These are phyloP conservation scores for Tricholaema leucomelas DNA, from an alignment of 2,113 vertebrate genomes.

Conservation along the genomic window DNA sequence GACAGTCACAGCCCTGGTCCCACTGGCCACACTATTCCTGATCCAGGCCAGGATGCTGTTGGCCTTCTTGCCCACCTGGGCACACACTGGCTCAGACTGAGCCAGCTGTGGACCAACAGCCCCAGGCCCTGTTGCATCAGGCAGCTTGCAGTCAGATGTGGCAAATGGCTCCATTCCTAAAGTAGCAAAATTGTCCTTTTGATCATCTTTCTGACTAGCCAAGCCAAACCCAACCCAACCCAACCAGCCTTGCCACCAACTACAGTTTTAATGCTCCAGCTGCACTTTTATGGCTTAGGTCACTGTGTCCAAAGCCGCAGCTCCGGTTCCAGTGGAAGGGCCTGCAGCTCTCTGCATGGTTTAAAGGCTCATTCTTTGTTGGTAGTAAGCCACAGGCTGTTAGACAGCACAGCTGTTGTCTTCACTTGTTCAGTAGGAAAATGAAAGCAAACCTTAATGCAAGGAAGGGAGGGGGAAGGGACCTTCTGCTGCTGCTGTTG, in stretches of 20 bases:
- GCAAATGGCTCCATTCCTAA: not conserved
- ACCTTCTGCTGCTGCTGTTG: not conserved
- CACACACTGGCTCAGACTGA: no score
- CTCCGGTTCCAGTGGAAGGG: conserved; percentile 14
- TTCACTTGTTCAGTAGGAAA: conserved; percentile 31
- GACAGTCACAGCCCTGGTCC: no score
- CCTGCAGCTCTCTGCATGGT: not conserved
- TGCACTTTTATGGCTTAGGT: conserved; percentile 29
- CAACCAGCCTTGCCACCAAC: not conserved
- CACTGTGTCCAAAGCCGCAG: conserved; percentile 12
- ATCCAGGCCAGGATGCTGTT: no score
- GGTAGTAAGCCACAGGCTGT: not conserved
- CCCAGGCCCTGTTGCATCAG: no score
- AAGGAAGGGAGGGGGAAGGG: conserved; percentile 9
- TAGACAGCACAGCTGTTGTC: conserved; percentile 58
- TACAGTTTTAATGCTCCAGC: conserved; percentile 14
- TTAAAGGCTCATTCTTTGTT: not conserved
- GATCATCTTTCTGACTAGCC: not conserved
- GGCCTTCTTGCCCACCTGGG: no score
- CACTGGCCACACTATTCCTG: no score
- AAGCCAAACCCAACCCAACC: not conserved
- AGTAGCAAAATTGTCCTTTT: not conserved
- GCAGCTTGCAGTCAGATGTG: not conserved
- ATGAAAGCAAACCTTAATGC: not conserved
- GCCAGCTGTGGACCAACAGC: no score